phyloP scores from a whole-genome alignment of 2,113 vertebrate species.

The Anolis carolinensis region DNA sequence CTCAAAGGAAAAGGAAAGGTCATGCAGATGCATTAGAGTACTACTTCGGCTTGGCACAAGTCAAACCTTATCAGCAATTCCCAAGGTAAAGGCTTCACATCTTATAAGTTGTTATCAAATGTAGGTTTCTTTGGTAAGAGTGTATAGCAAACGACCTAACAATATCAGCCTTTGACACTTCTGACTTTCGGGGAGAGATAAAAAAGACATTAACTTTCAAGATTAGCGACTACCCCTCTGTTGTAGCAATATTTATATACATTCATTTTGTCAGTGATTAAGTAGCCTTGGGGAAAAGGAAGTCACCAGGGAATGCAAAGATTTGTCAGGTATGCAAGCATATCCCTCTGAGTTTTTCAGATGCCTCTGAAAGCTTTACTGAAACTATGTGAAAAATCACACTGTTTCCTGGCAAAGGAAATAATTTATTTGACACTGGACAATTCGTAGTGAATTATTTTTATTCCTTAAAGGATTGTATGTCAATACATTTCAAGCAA shows the following conservation, averaged over 20 bases:
- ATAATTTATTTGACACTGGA: conserved; percentile 10
- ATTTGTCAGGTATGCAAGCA: not conserved
- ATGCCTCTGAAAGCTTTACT: conserved; percentile 21
- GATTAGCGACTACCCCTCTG: not conserved
- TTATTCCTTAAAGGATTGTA: conserved; percentile 44
- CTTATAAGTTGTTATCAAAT: conserved; percentile 52
- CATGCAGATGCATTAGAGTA: conserved; percentile 45
- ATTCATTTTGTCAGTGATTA: conserved; percentile 2
- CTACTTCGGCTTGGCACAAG: conserved; percentile 46
- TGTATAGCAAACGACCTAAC: conserved; percentile 42
- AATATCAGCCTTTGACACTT: conserved; percentile 54
- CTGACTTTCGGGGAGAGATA: conserved; percentile 45
- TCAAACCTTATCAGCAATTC: conserved; percentile 47
- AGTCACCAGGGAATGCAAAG: not conserved
- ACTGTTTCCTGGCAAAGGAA: conserved; percentile 2
- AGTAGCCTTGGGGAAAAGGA: fast-evolving
- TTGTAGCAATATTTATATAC: not conserved
- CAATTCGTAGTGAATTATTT: conserved; percentile 42
- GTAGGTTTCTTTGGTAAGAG: conserved; percentile 51
- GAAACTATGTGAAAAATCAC: conserved; percentile 18
- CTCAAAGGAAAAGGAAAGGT: conserved; percentile 53
- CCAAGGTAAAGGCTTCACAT: conserved; percentile 45
- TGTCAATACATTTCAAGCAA: conserved; percentile 38
- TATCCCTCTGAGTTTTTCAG: not conserved
- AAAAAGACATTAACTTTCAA: not conserved